Evolutionary conservation across 2,888 invertebrate species (phyloP).

Genomic region (Tanypteryx hageni): DNA sequence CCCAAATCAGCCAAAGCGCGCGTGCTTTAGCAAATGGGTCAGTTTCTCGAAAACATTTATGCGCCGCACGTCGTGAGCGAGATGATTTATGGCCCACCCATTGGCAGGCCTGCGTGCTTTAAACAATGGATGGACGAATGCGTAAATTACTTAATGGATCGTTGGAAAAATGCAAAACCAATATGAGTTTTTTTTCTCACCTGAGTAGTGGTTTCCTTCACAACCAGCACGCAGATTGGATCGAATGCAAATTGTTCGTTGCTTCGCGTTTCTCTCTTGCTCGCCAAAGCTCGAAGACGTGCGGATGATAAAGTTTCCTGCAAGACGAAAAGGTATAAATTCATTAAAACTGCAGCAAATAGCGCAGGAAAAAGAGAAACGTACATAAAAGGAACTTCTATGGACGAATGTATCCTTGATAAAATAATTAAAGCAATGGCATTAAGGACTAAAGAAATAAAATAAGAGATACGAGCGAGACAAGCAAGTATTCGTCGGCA

Average conservation of each 20-base stretch:
- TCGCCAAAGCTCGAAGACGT: neutral
- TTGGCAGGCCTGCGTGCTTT: neutral
- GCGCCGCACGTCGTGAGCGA: neutral
- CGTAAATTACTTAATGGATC: neutral
- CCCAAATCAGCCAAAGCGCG: neutral
- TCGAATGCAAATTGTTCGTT: too few species aligned
- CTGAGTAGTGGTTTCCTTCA: neutral
- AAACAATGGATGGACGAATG: neutral
- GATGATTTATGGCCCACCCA: neutral
- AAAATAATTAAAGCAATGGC: neutral
- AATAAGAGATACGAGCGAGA: too few species aligned
- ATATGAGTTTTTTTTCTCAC: neutral
- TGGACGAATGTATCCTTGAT: neutral
- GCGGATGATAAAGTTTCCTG: neutral
- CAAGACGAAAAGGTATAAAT: neutral
- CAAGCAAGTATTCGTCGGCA: too few species aligned
- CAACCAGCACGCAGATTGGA: neutral
- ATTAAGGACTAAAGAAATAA: too few species aligned
- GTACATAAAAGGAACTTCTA: neutral
- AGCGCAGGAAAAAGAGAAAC: neutral
- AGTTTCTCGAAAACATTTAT: slow-evolving; percentile 15
- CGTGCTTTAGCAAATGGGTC: slow-evolving; percentile 6
- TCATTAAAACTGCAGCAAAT: neutral
- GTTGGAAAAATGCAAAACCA: neutral
- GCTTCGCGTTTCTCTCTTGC: neutral